Evolutionary conservation across 1,140 invertebrate genomes (phyloP), one percentile per base, ranked within the genome.

Genomic region (Lethrus apterus): DNA sequence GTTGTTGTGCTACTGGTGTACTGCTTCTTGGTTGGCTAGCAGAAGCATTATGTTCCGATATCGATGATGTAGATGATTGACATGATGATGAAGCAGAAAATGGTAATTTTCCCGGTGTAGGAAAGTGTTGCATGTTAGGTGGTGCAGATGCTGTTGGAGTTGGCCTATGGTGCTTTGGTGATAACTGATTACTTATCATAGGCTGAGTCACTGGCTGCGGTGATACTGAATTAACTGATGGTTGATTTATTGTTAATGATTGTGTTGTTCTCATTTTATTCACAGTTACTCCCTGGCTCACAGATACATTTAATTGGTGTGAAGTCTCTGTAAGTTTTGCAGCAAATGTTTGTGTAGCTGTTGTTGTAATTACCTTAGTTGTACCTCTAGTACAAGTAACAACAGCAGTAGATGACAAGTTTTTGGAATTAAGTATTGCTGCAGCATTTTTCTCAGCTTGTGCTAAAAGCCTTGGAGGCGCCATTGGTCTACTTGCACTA

Each of bases 391-490:
- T 68, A 7, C 70, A 64, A 2, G 73, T 73, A 72, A 76, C 78
- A 34, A 79, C 77, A 34, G 76, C 75, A 45, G 70, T 73, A 11
- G 78, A 77, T 51, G 80, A 78, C 2, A 76, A 77, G 36, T 65
- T 65, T 13, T 62, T 48, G 8, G 63, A 51, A 14, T 58, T 47
- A n/a, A 58, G 50, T n/a, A 54, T 44, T 13, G 53, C 51, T 10
- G 58, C 51, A 4, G 51, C 52, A 23, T 58, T 63, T 57, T 65
- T 58, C 62, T 67, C 62, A 32, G 64, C 66, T 60, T 72, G 66
- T 46, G 75, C 67, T 46, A 74, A 50, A 35, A 76, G 58, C 46
- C 76, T 64, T 8, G 76, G 72, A n/a, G 72, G 72, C 11, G 71
- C 69, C n/a, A 67, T 66, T 13, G 73, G 62, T 15, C 40, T 13